phyloP scores from a whole-genome alignment of 2,888 invertebrate genomes.

The Hetaerina titia region DNA sequence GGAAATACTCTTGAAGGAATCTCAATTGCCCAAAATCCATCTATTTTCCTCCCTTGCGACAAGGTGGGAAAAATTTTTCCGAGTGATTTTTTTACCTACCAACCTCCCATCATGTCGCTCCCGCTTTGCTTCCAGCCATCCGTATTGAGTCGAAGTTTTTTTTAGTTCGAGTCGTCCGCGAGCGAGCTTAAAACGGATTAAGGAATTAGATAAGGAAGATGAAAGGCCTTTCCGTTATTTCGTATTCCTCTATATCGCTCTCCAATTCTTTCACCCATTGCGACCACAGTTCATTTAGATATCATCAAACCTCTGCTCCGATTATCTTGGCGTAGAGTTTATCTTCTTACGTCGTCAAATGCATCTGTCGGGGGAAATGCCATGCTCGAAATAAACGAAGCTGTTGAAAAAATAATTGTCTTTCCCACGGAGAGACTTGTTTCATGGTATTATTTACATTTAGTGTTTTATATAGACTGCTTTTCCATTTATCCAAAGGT shows the following conservation, averaged over 20 bases:
- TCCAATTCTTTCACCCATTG: neutral
- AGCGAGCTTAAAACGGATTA: slow-evolving; percentile 9
- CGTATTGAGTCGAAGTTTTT: neutral
- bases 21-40: neutral
- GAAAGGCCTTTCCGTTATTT: neutral
- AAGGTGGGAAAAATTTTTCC: neutral
- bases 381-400: too few species aligned
- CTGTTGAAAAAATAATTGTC: too few species aligned
- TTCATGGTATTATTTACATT: too few species aligned
- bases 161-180: neutral
- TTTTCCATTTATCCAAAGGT: too few species aligned
- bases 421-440: too few species aligned
- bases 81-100: neutral
- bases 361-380: too few species aligned
- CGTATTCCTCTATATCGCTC: neutral
- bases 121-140: neutral
- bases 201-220: neutral
- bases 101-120: neutral
- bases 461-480: too few species aligned
- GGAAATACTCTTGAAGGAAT: neutral
- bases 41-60: neutral
- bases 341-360: too few species aligned
- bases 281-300: neutral
- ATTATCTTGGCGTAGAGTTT: neutral
- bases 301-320: neutral